Evolutionary conservation across 2,113 vertebrate species (phyloP), one percentile per base, ranked within the genome.

Genomic region (Dromas ardeola): DNA sequence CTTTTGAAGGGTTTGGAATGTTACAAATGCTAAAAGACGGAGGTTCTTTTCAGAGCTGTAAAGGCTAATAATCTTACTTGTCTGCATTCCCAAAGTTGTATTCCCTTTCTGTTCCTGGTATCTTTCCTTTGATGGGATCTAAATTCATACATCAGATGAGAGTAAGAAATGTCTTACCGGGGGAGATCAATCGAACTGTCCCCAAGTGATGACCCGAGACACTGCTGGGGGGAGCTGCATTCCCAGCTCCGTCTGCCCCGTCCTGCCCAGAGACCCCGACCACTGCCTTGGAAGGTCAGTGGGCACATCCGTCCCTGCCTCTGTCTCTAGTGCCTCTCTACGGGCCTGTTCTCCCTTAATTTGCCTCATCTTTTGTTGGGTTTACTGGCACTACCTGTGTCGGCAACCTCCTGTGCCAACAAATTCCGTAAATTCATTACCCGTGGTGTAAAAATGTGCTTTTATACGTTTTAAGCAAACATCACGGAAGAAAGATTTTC

Each of bases 191-290:
- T 19, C 18, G 8, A 18, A 20, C 27, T 76, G 42, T 25, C 20
- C 26, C 34, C 34, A 59, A 7, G 72, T 6, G 47, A 65, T 0
- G 1, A 50, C 5, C 32, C 3, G 15, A 40, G 36, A 19, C 13
- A 22, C 20, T 53, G 30, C 30, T 36, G 6, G 7, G 40, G 3
- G 62, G 23, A 80, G 53, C 23, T 29, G 25, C 49, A 62, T 47
- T 71, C 18, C 30, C 34, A 2, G 0, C 5, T 18, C 10, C 0
- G 0, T 40, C 38, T 19, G 18, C 14, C n/a, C 47, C 4, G 2
- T 62, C 7, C 36, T 53, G 23, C 50, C 59, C 42, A 66, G 45
- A 65, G 45, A 66, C 25, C 15, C 18, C 1, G 3, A 16, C 13
- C 1, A 2, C 42, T 49, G 40, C 76, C n/a, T 59, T 18, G 30